Evolutionary conservation across 2,113 vertebrate species (phyloP), one percentile per base, ranked within the genome.

Genomic region (Lonchura striata): DNA sequence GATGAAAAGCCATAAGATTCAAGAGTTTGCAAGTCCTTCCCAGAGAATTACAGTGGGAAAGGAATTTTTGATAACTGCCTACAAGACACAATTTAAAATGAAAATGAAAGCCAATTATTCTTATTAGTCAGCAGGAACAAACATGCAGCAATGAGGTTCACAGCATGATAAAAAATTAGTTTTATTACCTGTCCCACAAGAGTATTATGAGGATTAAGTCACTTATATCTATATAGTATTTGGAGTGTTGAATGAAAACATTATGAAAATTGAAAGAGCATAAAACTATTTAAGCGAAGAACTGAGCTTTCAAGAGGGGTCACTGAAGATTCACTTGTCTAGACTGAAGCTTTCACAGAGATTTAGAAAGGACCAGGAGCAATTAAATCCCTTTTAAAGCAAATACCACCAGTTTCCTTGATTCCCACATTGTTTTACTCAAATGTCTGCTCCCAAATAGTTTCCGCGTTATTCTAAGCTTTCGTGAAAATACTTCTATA

Each of bases 111-210:
- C 25, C 4, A 94, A 86, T 88, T 94, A 94, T 53, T 93, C 60
- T 78, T 77, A 66, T 47, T 88, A 95, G 81, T 76, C 81, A 94
- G 76, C n/a, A 7, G 79, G 82, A 95, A 92, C 68, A 92, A 90
- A 86, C 82, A 59, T 2, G 64, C 13, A 88, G 80, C 78, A 94
- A 95, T 35, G 49, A 94, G 56, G 85, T 71, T 94, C 92, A 83
- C n/a, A 88, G 82, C 53, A 46, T 31, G 92, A 92, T 49, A 85
- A 96, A 95, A 93, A 82, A 23, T 57, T 35, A 81, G 35, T 37
- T 86, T 94, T 81, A 92, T 70, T 93, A 93, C 76, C 82, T 88
- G 72, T 78, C 72, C 77, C 82, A 83, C 44, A 39, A 39, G 39
- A 71, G 33, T 47, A 85, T 79, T 82, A 69, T 13, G 17, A 91